These are phyloP conservation scores for Pelochelys cantorii DNA, from an alignment of 2,797 vertebrate species.

Conservation along the genomic window DNA sequence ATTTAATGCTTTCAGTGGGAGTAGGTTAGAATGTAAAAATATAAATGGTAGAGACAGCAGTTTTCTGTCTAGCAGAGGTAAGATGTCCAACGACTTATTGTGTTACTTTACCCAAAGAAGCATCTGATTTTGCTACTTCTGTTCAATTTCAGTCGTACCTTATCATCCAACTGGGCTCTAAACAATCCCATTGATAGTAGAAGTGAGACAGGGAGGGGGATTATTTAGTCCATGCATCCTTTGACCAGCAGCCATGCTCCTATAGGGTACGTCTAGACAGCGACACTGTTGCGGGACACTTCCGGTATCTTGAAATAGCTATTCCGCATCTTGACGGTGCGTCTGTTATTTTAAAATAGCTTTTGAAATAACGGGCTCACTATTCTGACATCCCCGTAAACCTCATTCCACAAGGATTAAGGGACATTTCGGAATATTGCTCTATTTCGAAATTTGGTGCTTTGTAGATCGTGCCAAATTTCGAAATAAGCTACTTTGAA, in stretches of 20 bases:
- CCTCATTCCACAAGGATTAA: no score
- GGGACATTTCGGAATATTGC: no score
- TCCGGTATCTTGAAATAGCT: no score
- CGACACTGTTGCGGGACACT: no score
- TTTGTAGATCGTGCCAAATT: no score
- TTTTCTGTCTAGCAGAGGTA: not conserved
- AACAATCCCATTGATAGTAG: not conserved
- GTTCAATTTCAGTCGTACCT: not conserved
- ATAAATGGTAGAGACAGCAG: not conserved
- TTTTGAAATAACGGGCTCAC: no score
- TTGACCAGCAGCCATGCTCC: not conserved
- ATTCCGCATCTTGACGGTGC: no score
- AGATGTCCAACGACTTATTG: not conserved
- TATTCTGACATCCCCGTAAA: no score
- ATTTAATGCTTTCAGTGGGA: not conserved
- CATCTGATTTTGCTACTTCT: not conserved
- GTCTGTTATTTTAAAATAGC: no score
- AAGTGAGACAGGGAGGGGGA: not conserved
- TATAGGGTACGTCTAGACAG: not conserved
- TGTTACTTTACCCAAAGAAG: not conserved
- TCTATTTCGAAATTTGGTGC: no score
- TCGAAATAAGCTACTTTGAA: no score
- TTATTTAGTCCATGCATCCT: not conserved
- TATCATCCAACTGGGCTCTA: not conserved
- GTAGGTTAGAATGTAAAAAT: not conserved